Conservation (phyloP, 1,140 invertebrate genomes). For the Zaprionus nigranus region DNA sequence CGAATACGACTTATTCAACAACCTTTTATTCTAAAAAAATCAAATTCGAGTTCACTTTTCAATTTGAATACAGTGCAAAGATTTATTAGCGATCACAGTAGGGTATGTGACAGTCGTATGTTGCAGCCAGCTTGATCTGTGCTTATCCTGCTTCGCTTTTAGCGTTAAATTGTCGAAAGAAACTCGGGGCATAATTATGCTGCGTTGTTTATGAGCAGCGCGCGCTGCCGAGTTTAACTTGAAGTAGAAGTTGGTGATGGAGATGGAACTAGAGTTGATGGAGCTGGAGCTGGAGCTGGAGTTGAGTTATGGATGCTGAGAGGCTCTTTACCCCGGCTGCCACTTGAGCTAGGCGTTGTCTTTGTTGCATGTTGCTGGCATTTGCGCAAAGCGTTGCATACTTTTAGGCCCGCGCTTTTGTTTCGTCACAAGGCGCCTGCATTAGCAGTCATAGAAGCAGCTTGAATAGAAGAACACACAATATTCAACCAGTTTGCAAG, state of each 20-base stretch:
- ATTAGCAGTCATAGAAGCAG: conserved; percentile 56
- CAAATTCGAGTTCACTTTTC: too few species aligned
- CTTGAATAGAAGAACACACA: conserved; percentile 36
- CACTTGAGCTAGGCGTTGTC: conserved; percentile 55
- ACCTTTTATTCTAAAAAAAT: too few species aligned
- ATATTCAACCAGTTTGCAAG: conserved; percentile 17
- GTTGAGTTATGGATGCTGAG: conserved; percentile 43
- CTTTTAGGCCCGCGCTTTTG: conserved; percentile 44
- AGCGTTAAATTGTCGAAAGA: conserved; percentile 36
- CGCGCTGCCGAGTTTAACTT: conserved; percentile 18
- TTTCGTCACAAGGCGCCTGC: conserved; percentile 41
- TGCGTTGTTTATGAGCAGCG: conserved; percentile 53
- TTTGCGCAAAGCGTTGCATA: conserved; percentile 58
- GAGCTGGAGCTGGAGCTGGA: conserved; percentile 50
- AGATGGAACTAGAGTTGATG: conserved; percentile 40
- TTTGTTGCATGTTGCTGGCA: conserved; percentile 58
- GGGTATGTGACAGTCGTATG: background rate
- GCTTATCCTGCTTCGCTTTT: conserved; percentile 1
- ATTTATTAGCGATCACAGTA: too few species aligned
- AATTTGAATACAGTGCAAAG: too few species aligned
- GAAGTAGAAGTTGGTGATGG: conserved; percentile 35
- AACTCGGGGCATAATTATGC: conserved; percentile 57
- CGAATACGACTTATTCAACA: fast-evolving
- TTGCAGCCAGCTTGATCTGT: background rate
- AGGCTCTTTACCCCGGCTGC: conserved; percentile 49